Evolutionary conservation across 2,113 vertebrate genomes (phyloP), one percentile per base, ranked within the genome.

Genomic region (Pagrus major): DNA sequence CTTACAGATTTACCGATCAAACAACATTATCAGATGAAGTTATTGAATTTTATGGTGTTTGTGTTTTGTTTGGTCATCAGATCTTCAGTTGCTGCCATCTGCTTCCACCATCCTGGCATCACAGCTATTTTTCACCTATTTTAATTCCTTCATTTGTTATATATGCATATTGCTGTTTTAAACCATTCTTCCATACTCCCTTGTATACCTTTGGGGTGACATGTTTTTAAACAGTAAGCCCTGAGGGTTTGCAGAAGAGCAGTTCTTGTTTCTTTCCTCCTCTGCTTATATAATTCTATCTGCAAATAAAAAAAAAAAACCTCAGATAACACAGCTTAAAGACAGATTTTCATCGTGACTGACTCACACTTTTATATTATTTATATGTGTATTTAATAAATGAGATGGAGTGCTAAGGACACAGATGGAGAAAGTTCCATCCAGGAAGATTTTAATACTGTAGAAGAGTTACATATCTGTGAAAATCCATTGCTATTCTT

Each of bases 101-200:
- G 31, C 23, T n/a, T 58, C 37, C 52, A 27, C 44, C 47, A 64
- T 51, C 23, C 46, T 56, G 44, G 31, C 33, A 64, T 81, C 69
- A 47, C 29, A 10, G 20, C 61, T 27, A 74, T 63, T 71, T 0
- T n/a, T 59, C 80, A 25, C 14, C 14, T 4, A 23, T 52, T 74
- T 63, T 20, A 55, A 61, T 47, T 25, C 18, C 21, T 39, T 74
- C 9, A 41, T 69, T 72, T 80, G 9, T 66, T 54, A 68, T 42
- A 9, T 31, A 69, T 58, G 51, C 15, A 44, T 35, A 60, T n/a
- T 18, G 47, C 35, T 46, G 27, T 58, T 66, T 29, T 58, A 1
- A 21, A 12, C 9, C 49, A 37, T 21, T 25, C 68, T 20, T 23
- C 33, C 8, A 1, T 33, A 21, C 25, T n/a, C 15, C 27, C 25